These are phyloP conservation scores for Nipponacmea schrenckii DNA, from an alignment of 2,888 invertebrate species.

Conservation along the genomic window DNA sequence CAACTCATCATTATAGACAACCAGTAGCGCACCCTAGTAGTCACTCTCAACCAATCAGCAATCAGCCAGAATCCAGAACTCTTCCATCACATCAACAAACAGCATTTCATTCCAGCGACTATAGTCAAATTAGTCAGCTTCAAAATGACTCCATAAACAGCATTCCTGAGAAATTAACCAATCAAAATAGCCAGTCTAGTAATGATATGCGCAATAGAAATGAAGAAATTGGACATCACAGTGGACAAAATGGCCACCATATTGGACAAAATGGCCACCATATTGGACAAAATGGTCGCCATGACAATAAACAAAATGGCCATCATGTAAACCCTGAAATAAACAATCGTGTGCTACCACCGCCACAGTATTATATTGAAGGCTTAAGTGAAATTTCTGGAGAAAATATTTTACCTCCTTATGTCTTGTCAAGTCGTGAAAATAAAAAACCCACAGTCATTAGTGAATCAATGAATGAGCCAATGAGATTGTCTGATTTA, in stretches of 20 bases:
- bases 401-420: slow-evolving; percentile 3
- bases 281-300: neutral
- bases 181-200: neutral
- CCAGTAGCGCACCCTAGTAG: neutral
- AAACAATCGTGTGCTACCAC: no score
- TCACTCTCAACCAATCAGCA: neutral
- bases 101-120: neutral
- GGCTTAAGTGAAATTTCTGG: slow-evolving; percentile 1
- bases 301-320: neutral
- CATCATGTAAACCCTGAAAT: neutral
- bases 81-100: neutral
- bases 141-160: neutral
- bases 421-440: neutral
- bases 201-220: neutral
- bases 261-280: neutral
- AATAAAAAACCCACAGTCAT: no score
- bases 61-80: no score
- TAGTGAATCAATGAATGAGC: no score
- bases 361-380: neutral
- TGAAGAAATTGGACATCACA: no score
- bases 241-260: neutral
- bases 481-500: no score
- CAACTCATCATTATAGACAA: neutral
- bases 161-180: neutral
- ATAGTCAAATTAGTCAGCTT: neutral